Base-by-base conservation (phyloP, 2,797 vertebrate species). In the Pangasius krempfi region DNA sequence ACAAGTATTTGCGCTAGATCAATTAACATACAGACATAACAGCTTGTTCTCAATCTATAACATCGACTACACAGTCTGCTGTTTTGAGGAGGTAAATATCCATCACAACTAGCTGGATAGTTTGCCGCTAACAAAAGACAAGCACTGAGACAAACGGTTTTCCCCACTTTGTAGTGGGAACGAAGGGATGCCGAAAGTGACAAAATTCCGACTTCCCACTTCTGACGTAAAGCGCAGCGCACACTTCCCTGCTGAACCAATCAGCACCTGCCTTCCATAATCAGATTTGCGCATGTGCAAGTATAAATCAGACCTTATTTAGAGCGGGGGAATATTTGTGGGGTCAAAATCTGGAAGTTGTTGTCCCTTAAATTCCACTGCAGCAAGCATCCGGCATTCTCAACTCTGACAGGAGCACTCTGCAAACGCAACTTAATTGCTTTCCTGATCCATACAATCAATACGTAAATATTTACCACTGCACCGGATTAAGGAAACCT, bases 391-490 rank as follows among this genome's bases (percentile, higher is more conserved):
- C 40, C 18, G 20, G 18, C 22, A 40, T 56, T 68, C 66, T 84
- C 4, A 30, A 4, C n/a, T 72, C 47, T 27, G 50, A 85, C 47
- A 10, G 33, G 16, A 7, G 9, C 4, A 7, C 8, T 22, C 3
- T 0, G 37, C 14, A 50, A 52, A 16, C 2, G 5, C 5, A 10
- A 4, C 13, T 56, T 56, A 22, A 79, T 1, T 40, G 62, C 30
- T 44, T 54, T 33, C 40, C 60, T 44, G 62, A 62, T n/a, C 22
- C n/a, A 27, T 30, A 40, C 58, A 66, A 33, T 54, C 5, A 18
- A 50, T 47, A 37, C 1, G 54, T 81, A 85, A 85, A 88, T 85
- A 88, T 88, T 86, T 88, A 80, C 9, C 62, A 18, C 25, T 4
- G 37, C 30, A 4, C 25, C 62, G 33, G 47, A 33, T 37, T 70